Base-by-base conservation (phyloP, 2,888 invertebrate genomes). In the Lottia gigantea region DNA sequence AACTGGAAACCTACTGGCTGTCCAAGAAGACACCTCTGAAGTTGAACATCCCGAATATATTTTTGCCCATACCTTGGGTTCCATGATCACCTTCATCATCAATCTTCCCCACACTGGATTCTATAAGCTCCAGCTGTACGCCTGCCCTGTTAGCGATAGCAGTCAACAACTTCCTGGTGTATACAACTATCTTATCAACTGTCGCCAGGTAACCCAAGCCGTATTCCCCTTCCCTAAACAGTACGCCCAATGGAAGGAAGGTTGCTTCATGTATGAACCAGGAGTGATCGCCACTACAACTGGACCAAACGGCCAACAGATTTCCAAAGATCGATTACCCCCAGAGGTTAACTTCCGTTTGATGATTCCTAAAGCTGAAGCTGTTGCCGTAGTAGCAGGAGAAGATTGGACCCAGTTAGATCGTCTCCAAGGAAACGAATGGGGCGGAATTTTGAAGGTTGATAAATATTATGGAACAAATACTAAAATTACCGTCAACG, bases 211-310 rank as follows among this genome's bases (percentile, higher is more conserved):
- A 14, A 80, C 79, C 11, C 78, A 82, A 70, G 72, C 74, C 26
- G 78, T 80, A 14, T 75, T 78, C 55, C 83, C 86, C 26, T 89
- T 85, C 85, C 89, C 89, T 40, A 87, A 88, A 77, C 89, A 89
- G 80, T 89, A 88, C 65, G 87, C 87, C 25, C 88, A 88, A 76
- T 89, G 89, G 89, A 89, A 88, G 77, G 88, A 89, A 71, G 89
- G 88, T 11, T 89, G 89, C 76, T 86, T 78, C 81, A 86, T 89
- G 82, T 80, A 79, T 67, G 77, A 80, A 40, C 89, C 89, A 0
- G 76, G 83, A 4, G 81, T 82, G 14, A 78, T 88, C 19, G 78
- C 82, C 19, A 77, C 75, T 26, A 72, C 75, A 15, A 69, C 71
- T 8, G 76, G 80, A 14, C 78, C 77, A 1, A 73, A 75, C 15